Conservation (phyloP, 2,888 invertebrate species). For the Chrysodeixis includens region DNA sequence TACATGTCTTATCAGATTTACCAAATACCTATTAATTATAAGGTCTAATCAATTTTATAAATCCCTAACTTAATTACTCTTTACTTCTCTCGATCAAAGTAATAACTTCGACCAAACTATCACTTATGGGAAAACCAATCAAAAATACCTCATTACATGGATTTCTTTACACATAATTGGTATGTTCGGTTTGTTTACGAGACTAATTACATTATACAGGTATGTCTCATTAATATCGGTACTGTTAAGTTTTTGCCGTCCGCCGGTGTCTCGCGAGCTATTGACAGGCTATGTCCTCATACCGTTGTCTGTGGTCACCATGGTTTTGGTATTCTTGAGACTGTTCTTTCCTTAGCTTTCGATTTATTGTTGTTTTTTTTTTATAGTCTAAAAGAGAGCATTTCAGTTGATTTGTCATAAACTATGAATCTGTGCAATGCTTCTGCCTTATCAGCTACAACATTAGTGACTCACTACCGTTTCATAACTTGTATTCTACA, state of each 20-base stretch:
- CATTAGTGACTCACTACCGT: too few relatives aligned
- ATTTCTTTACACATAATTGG: constrained; percentile 1
- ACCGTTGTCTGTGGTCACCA: constrained; percentile 25
- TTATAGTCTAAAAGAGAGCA: background rate
- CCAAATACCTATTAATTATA: too few relatives aligned
- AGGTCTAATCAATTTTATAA: too few relatives aligned
- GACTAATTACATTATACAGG: constrained; percentile 13
- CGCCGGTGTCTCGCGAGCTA: constrained; percentile 30
- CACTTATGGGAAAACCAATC: background rate
- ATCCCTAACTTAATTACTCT: too few relatives aligned
- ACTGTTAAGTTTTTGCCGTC: constrained; percentile 36
- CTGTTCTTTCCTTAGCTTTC: background rate
- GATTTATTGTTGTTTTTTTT: background rate
- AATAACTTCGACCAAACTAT: background rate
- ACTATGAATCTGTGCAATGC: too few relatives aligned
- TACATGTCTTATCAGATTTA: too few relatives aligned
- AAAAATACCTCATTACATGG: background rate
- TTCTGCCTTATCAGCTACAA: too few relatives aligned
- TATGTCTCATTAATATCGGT: constrained; percentile 40
- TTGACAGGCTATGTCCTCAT: constrained; percentile 53
- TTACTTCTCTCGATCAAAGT: too few relatives aligned
- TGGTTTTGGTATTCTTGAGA: constrained; percentile 21
- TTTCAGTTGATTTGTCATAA: too few relatives aligned
- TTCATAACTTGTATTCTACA: too few relatives aligned
- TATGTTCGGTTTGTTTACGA: constrained; percentile 18